Evolutionary conservation across 2,888 invertebrate genomes (phyloP), one percentile per base, ranked within the genome.

Genomic region (Lissocephala sabroskyi): DNA sequence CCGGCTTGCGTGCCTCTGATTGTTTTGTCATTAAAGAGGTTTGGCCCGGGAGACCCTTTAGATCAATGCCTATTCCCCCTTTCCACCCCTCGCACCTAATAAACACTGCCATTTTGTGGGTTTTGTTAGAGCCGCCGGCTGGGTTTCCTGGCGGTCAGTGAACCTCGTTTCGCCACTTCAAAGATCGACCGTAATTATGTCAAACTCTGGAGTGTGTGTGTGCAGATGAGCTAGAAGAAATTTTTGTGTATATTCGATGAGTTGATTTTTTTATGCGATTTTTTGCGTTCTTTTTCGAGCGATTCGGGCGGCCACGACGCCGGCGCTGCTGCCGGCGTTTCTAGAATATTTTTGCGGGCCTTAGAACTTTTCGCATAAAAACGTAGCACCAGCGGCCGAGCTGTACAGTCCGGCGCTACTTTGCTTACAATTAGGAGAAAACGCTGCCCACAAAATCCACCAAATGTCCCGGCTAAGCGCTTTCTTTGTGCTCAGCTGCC

Each of bases 381-480:
- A 77, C 79, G 60, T 64, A 65, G 58, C 70, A 59, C 57, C 59
- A 52, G 47, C 55, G 56, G 28, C 41, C 45, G 46, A 51, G 56
- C 63, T 65, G 62, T 75, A 81, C 81, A 81, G 81, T 81, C 79
- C 67, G 62, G 47, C 54, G 50, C 63, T 56, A 62, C 67, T 71
- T 62, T 65, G 71, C 82, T 66, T 64, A 66, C 80, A 79, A 81
- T 77, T 79, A 75, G 79, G 73, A 77, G 65, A 59, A 58, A 52
- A 46, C n/a, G 50, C 35, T 35, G 52, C 29, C 36, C 29, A 39
- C 14, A 16, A 11, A 32, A 7, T 30, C 10, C 18, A 16, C 9
- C 3, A 39, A 16, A 74, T 71, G 66, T 55, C 58, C 42, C 60
- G 67, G 52, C 50, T 66, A 29, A 57, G 62, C 39, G 59, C 52